Conservation (phyloP, 1,140 invertebrate genomes). For the Microplitis mediator region DNA sequence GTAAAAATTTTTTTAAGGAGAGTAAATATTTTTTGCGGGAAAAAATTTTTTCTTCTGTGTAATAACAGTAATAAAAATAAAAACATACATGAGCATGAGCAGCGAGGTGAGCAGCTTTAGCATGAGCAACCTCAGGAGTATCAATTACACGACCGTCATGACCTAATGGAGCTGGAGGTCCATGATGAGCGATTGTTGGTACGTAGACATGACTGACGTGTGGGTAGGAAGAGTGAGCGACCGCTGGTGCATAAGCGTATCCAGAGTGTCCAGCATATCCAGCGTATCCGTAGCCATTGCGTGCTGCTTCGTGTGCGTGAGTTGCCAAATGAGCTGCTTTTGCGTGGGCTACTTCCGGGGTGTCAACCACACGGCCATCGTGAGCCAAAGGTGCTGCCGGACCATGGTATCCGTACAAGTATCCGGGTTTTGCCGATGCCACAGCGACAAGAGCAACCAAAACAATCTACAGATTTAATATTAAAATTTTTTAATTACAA, state of each 20-base stretch:
- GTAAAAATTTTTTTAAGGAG: no score
- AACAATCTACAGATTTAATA: slow-evolving; percentile 19
- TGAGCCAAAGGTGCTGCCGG: slow-evolving; percentile 56
- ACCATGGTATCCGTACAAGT: slow-evolving; percentile 41
- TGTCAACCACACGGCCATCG: slow-evolving; percentile 66
- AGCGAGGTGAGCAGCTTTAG: slow-evolving; percentile 63
- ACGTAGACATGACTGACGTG: not conserved
- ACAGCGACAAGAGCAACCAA: slow-evolving; percentile 29
- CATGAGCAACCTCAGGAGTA: slow-evolving; percentile 65
- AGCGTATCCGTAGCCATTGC: not conserved
- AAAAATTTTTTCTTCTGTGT: not conserved
- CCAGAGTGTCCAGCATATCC: not conserved
- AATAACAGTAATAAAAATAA: not conserved
- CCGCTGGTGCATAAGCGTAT: slow-evolving; percentile 2
- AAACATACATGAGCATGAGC: slow-evolving; percentile 42
- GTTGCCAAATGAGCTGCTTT: slow-evolving; percentile 67
- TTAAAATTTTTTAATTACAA: not conserved
- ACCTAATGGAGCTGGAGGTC: slow-evolving; percentile 32
- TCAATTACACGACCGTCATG: slow-evolving; percentile 63
- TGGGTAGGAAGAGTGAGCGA: not conserved
- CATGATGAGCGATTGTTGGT: not conserved
- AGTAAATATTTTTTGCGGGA: no score
- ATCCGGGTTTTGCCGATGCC: slow-evolving; percentile 24
- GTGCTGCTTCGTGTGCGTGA: slow-evolving; percentile 47
- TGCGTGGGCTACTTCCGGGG: slow-evolving; percentile 68